A percentile compares a stretch with the other conserved stretches of the same genome.
Evolutionary conservation across 2,113 vertebrate species (phyloP).

Genomic region (Suricata suricatta): DNA sequence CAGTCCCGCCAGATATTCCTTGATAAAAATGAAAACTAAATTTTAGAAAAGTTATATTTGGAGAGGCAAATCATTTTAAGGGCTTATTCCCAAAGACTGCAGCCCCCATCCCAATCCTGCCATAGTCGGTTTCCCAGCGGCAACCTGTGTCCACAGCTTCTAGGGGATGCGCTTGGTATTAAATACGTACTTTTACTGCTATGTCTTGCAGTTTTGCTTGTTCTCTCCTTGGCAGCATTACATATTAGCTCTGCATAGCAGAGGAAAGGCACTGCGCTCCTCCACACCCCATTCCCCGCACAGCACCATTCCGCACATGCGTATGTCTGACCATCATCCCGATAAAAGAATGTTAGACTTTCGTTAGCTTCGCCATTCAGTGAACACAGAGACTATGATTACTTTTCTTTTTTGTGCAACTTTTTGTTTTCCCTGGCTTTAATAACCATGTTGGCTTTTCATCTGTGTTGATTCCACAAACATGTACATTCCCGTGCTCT

Average conservation of each 20-base stretch:
- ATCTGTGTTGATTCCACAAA: neutral
- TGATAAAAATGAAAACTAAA: neutral
- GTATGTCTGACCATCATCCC: too few relatives aligned
- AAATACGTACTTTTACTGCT: neutral
- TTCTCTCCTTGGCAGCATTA: neutral
- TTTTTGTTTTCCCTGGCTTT: neutral
- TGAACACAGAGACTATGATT: neutral
- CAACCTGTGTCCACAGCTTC: neutral
- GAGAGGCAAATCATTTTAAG: neutral
- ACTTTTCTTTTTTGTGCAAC: neutral
- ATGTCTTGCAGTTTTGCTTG: neutral
- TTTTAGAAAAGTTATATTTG: neutral
- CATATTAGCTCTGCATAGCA: neutral
- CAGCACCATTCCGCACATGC: neutral
- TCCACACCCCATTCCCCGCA: neutral
- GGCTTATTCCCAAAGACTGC: neutral
- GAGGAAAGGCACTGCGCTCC: neutral
- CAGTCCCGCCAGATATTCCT: neutral
- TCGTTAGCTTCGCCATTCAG: neutral
- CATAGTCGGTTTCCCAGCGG: neutral
- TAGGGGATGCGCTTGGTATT: neutral
- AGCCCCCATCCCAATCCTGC: neutral
- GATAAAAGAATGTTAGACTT: too few relatives aligned
- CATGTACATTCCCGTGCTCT: neutral
- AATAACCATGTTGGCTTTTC: neutral